Evolutionary conservation across 1,140 invertebrate genomes (phyloP), one percentile per base, ranked within the genome.

Genomic region (Hypsibius dujardini): DNA sequence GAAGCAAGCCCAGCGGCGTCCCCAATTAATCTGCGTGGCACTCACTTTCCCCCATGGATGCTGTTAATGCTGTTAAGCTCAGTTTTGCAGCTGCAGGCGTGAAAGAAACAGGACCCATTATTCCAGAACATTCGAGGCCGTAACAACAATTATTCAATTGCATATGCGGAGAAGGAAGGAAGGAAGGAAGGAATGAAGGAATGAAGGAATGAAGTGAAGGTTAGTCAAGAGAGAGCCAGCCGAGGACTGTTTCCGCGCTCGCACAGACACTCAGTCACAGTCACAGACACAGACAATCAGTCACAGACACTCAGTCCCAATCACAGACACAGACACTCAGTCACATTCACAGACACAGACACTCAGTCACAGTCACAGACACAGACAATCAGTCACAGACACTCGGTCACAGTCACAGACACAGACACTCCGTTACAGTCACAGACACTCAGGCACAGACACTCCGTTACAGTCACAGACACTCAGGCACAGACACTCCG

Each of bases 21-120:
- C n/a, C n/a, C n/a, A n/a, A n/a, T n/a, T n/a, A n/a, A n/a, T n/a
- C n/a, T n/a, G n/a, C n/a, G n/a, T n/a, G n/a, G n/a, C n/a, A 73
- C 46, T 40, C 71, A 40, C 56, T n/a, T 45, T 47, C 74, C 45
- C 46, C 67, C 47, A 60, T 72, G 2, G 71, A 28, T 45, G 71
- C 73, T 69, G 71, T 71, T 40, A 73, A 73, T 3, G 74, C 75
- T 69, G n/a, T n/a, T n/a, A n/a, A n/a, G n/a, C n/a, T n/a, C n/a
- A n/a, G n/a, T n/a, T n/a, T n/a, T n/a, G 74, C 75, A 1, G 73
- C 69, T 56, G 73, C 75, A 46, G 46, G 15, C 70, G 59, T n/a
- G 12, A 56, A 70, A 47, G 47, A 59, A 50, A 47, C 47, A 72
- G 40, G 46, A 71, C 40, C 71, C 45, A 47, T 47, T 72, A 56